Evolutionary conservation across 2,888 invertebrate genomes (phyloP), one percentile per base, ranked within the genome.

Genomic region (Drosophila anceps): DNA sequence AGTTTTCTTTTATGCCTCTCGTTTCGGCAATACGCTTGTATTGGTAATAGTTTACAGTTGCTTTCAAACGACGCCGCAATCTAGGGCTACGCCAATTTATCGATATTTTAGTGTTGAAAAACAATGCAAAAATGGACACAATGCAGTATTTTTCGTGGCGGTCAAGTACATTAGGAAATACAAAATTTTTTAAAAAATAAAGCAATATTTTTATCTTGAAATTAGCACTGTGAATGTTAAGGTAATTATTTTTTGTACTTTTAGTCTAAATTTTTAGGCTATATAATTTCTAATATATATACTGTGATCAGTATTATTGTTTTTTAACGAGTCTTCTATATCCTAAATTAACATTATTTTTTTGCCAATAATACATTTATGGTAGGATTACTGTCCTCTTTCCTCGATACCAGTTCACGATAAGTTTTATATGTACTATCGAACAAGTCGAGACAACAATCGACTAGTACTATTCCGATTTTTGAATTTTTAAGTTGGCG

Each of bases 11-110:
- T 78, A 54, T 84, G 72, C 51, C 58, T 41, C 27, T 44, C 35
- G 63, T 60, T 74, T 65, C 48, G 66, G 37, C 7, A 24, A 43
- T 79, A 65, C 65, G 77, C 41, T 82, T 67, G 89, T 86, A 41
- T 88, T 83, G 58, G 86, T 85, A 83, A 74, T 85, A 85, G 83
- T 85, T 84, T 84, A 88, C 88, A 88, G 86, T 84, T 83, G 86
- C 74, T 88, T 84, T 84, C 84, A 88, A 80, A 88, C 71, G 84
- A 84, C 88, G 84, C 84, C 84, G 83, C 76, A 72, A 81, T 67
- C 69, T 65, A 83, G 83, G 88, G 83, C 76, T 82, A 48, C 69
- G 29, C 9, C 12, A 18, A n/a, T 51, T 46, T 55, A 50, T 63
- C 57, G 67, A 69, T 68, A 58, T 35, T 57, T 57, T 1, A 74